Evolutionary conservation across 1,140 invertebrate genomes (phyloP).

Genomic region (Zaprionus kolodkinae): DNA sequence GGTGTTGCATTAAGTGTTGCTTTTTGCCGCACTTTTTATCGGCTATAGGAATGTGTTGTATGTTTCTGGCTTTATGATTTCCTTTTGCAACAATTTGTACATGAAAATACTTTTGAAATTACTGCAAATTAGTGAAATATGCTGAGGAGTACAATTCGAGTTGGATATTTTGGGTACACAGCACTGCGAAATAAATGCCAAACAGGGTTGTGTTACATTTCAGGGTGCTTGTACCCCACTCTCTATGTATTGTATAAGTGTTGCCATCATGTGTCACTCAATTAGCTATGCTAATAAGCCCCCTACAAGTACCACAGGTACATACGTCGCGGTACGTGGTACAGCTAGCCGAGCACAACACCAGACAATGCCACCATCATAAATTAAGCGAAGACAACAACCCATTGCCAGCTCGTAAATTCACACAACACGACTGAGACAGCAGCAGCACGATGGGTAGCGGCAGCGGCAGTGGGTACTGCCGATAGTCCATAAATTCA

Average conservation of each 20-base stretch:
- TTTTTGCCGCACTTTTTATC: constrained; percentile 40
- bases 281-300: constrained; percentile 75
- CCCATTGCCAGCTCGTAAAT: constrained; percentile 61
- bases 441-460: constrained; percentile 41
- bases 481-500: constrained; percentile 66
- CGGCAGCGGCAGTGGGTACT: not conserved
- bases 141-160: not conserved
- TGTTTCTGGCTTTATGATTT: constrained; percentile 17
- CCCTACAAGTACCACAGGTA: not conserved
- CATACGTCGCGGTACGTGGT: not conserved
- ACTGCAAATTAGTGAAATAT: constrained; percentile 13
- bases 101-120: constrained; percentile 21
- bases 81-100: constrained; percentile 41
- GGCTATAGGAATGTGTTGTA: constrained; percentile 27
- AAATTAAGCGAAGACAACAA: constrained; percentile 58
- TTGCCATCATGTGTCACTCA: constrained; percentile 55
- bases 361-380: constrained; percentile 54
- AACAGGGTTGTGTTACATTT: not conserved
- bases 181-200: not conserved
- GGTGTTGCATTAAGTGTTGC: constrained; percentile 46
- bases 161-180: not conserved
- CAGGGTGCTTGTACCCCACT: not conserved
- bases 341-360: constrained; percentile 1
- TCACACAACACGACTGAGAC: constrained; percentile 46
- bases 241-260: not conserved